Conservation (phyloP, 2,113 vertebrate genomes). For the Numenius arquata region DNA sequence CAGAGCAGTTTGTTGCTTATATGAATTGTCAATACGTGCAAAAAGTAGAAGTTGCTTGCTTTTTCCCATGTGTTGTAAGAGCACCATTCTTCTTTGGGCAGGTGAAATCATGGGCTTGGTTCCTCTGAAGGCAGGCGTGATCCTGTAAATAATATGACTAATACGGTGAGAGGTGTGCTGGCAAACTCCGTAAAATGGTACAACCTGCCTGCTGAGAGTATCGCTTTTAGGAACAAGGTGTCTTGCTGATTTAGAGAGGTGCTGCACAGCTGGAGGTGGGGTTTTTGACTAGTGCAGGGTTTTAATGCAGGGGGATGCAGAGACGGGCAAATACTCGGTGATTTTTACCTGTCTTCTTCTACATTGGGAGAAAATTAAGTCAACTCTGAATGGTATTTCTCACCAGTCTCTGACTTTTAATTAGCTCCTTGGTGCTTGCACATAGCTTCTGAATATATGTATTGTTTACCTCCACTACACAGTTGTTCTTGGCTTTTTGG, state of each 20-base stretch:
- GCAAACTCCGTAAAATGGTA: neutral
- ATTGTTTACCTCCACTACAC: neutral
- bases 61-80: neutral
- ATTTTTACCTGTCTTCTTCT: neutral
- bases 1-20: neutral
- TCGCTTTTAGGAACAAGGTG: neutral
- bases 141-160: neutral
- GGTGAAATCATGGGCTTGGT: neutral
- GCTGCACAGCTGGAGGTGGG: neutral
- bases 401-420: neutral
- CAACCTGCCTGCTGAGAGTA: neutral
- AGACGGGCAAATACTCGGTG: neutral
- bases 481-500: no score
- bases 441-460: neutral
- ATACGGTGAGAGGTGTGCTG: rapidly evolving
- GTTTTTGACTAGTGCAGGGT: neutral
- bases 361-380: neutral
- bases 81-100: neutral
- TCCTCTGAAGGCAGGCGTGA: neutral
- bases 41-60: neutral
- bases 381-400: neutral
- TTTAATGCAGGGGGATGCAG: neutral
- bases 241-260: neutral
- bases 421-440: neutral
- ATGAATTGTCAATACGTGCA: neutral